Conservation (phyloP, 2,113 vertebrate genomes). For the Eclectus roratus region DNA sequence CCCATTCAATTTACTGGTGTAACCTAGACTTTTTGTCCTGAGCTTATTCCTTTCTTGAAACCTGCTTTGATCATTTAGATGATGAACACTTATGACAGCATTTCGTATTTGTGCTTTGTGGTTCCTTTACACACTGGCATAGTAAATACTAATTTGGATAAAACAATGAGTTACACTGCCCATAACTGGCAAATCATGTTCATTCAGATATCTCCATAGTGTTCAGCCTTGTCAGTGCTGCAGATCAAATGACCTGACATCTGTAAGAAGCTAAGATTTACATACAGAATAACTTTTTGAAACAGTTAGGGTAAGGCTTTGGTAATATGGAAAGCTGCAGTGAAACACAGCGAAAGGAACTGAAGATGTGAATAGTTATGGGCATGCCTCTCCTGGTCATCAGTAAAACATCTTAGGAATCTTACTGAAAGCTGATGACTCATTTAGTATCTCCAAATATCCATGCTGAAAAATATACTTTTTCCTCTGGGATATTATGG, state of each 20-base stretch:
- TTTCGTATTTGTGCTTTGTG: not conserved
- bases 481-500: not conserved
- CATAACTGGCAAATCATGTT: not conserved
- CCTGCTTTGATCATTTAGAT: not conserved
- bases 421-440: not conserved
- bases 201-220: not conserved
- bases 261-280: not conserved
- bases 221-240: not conserved
- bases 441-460: not conserved
- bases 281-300: not conserved
- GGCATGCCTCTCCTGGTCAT: not conserved
- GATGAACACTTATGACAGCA: not conserved
- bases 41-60: not conserved
- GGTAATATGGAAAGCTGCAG: not conserved
- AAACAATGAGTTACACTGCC: not conserved
- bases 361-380: not conserved
- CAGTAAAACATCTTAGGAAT: not conserved
- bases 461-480: not conserved
- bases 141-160: not conserved
- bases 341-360: not conserved
- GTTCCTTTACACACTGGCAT: not conserved
- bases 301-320: not conserved
- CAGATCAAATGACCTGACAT: not conserved
- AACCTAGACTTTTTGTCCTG: not conserved
- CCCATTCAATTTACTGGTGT: not conserved